Percentiles rank a stretch among this genome's conserved stretches.
These are phyloP conservation scores for Melipona quadrifasciata DNA, from an alignment of 1,140 invertebrate species.

Conservation along the genomic window DNA sequence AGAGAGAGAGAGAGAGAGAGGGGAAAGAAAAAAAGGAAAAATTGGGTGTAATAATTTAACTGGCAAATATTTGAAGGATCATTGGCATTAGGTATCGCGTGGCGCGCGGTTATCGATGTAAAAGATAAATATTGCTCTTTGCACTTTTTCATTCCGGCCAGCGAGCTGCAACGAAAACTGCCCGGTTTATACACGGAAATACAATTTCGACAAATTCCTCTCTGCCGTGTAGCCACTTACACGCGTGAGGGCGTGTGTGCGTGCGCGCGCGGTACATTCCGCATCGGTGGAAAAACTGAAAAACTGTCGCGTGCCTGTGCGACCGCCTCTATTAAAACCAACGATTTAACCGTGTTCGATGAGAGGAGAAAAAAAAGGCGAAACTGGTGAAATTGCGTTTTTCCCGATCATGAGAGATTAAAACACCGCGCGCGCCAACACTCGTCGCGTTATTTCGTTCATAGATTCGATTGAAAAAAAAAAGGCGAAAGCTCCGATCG, in stretches of 20 bases:
- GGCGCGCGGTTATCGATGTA: conserved; percentile 30
- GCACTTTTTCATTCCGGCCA: conserved; percentile 15
- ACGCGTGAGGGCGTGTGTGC: neutral
- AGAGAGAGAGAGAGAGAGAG: neutral
- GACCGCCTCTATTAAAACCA: conserved; percentile 38
- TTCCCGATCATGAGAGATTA: conserved; percentile 23
- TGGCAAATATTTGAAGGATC: conserved; percentile 19
- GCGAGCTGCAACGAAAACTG: neutral
- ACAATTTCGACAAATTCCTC: conserved; percentile 45
- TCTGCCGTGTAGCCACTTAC: no score
- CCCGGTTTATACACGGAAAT: conserved; percentile 28
- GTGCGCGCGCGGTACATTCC: neutral
- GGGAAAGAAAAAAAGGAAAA: neutral
- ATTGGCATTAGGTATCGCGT: conserved; percentile 18
- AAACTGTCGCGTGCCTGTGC: conserved; percentile 24
- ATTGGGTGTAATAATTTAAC: neutral
- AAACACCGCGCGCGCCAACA: neutral
- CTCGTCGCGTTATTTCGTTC: conserved; percentile 9
- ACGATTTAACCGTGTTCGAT: conserved; percentile 40
- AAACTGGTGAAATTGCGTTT: conserved; percentile 22
- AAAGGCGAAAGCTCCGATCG: neutral
- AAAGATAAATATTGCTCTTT: conserved; percentile 44
- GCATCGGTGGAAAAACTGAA: conserved; percentile 21
- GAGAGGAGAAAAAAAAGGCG: conserved; percentile 4
- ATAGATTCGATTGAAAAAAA: neutral